These are phyloP conservation scores for Channa argus DNA, from an alignment of 2,113 vertebrate species.

Conservation along the genomic window DNA sequence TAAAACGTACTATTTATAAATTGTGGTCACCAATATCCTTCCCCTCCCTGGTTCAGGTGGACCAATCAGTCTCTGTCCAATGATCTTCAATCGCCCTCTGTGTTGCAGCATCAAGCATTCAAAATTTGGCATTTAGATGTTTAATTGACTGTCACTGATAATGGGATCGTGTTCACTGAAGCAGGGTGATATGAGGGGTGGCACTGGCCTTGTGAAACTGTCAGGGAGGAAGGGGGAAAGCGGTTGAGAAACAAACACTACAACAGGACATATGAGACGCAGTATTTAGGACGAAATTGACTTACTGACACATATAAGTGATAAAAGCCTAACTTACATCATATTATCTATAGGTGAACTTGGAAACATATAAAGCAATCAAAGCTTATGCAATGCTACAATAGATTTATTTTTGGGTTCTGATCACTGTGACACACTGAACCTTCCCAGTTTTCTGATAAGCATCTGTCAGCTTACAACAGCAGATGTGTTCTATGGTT, in stretches of 20 bases:
- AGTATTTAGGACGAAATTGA: too few species aligned
- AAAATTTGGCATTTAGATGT: slow-evolving; percentile 75
- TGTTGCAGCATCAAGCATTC: slow-evolving; percentile 54
- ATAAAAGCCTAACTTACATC: too few species aligned
- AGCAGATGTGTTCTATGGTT: too few species aligned
- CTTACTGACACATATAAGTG: too few species aligned
- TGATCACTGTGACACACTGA: too few species aligned
- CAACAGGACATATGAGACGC: neutral
- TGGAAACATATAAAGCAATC: too few species aligned
- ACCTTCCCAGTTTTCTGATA: too few species aligned
- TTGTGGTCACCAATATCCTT: neutral
- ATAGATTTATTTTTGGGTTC: too few species aligned
- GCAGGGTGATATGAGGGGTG: slow-evolving; percentile 40
- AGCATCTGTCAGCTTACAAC: too few species aligned
- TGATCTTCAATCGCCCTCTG: slow-evolving; percentile 62
- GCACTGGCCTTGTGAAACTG: slow-evolving; percentile 35
- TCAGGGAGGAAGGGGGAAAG: slow-evolving; percentile 17
- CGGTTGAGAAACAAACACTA: neutral
- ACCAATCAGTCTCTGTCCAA: slow-evolving; percentile 43
- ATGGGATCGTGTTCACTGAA: slow-evolving; percentile 72
- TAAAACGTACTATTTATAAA: too few species aligned
- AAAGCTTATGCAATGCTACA: too few species aligned
- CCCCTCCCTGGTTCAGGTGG: slow-evolving; percentile 1
- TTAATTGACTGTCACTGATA: slow-evolving; percentile 79
- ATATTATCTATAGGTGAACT: too few species aligned